A percentile compares a stretch with the other conserved stretches of the same genome.
phyloP scores from a whole-genome alignment of 2,113 vertebrate genomes.

The Leucoraja erinaceus region DNA sequence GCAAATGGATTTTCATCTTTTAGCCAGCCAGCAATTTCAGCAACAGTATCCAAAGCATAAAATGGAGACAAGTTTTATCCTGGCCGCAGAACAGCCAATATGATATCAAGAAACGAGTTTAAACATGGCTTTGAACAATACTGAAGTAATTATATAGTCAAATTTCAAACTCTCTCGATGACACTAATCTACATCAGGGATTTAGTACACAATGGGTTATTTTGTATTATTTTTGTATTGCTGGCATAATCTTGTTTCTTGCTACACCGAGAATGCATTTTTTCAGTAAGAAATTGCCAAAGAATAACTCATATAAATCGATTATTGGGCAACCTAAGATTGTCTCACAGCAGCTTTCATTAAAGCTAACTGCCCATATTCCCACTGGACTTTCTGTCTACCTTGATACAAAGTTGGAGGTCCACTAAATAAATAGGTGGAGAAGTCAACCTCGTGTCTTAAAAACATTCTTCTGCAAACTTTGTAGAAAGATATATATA shows the following conservation, averaged over 20 bases:
- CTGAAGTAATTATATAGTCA: not conserved
- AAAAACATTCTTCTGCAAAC: not conserved
- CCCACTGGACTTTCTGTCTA: not conserved
- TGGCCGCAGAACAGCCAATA: not conserved
- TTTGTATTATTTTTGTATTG: constrained; percentile 1
- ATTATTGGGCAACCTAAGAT: not conserved
- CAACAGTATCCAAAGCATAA: not conserved
- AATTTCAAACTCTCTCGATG: not conserved
- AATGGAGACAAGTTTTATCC: not conserved
- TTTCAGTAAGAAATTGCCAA: not conserved
- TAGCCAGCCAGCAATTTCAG: not conserved
- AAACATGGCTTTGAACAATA: not conserved
- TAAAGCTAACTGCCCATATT: not conserved
- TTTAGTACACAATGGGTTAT: constrained; percentile 9
- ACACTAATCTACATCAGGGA: not conserved
- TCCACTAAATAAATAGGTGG: not conserved
- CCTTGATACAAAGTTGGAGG: not conserved
- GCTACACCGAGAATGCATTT: not conserved
- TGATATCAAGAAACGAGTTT: not conserved
- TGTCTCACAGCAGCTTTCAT: not conserved
- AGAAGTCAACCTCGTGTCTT: not conserved
- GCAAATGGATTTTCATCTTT: not conserved
- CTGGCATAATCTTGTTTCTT: not conserved
- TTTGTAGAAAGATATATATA: not conserved
- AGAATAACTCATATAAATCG: not conserved